Conservation (phyloP, 2,113 vertebrate genomes). For the Campylorhamphus procurvoides region DNA sequence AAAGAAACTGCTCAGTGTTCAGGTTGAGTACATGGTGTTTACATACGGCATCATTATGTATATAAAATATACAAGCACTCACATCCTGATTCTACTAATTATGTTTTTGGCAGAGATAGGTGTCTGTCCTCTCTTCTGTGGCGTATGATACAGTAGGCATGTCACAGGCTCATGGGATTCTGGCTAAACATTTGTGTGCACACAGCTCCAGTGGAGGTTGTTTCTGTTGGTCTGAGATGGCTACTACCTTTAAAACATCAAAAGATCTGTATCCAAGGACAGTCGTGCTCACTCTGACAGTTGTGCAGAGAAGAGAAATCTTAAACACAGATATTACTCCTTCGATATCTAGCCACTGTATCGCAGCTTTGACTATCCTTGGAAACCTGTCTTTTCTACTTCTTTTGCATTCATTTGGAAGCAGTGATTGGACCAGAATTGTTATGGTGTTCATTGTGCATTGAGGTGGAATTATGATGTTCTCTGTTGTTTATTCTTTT, state of each 20-base stretch:
- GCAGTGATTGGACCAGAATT: background rate
- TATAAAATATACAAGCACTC: background rate
- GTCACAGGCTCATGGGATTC: background rate
- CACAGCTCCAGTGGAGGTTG: background rate
- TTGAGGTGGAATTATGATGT: background rate
- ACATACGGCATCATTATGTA: background rate
- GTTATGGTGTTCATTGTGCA: fast-evolving
- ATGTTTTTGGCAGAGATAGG: background rate
- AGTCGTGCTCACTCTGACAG: background rate
- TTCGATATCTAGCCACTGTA: background rate
- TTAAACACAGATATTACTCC: background rate
- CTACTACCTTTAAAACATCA: background rate
- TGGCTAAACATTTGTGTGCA: background rate
- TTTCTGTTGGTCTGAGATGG: background rate
- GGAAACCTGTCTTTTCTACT: background rate
- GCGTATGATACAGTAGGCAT: background rate
- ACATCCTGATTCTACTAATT: background rate
- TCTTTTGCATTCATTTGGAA: background rate
- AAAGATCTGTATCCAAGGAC: background rate
- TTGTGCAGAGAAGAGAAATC: background rate
- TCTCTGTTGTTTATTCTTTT: background rate
- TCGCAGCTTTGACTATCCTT: background rate
- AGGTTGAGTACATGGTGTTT: background rate
- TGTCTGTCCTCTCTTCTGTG: background rate
- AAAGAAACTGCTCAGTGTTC: background rate